Base-by-base conservation (phyloP, 2,797 vertebrate genomes). In the Crenuchus spilurus region DNA sequence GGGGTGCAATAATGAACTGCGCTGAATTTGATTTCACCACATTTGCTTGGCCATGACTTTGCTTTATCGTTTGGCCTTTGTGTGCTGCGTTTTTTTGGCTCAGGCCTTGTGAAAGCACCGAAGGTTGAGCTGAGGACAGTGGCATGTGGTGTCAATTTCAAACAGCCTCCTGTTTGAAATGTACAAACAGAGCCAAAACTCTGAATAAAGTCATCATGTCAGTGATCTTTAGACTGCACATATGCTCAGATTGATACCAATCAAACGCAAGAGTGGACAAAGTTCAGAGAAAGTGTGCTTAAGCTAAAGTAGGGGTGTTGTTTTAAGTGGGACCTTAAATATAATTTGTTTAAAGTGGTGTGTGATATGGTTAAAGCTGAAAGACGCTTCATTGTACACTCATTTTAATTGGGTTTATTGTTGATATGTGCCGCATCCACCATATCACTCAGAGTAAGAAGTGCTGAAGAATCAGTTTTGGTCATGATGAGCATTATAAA, bases 21-120 rank as follows among this genome's bases (percentile, higher is more conserved):
- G 75, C 73, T 78, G 82, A 78, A 79, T 85, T 88, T 88, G 79
- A 82, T 88, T 88, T 78, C 82, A 81, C 84, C 78, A 77, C 83
- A 82, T 84, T 82, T 78, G 72, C 77, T 84, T 24, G 74, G 83
- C 81, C 22, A 7, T 68, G 16, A 78, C 28, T 35, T 62, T 39
- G 33, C 54, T 69, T 64, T 72, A 75, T 67, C 51, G 46, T 72
- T 68, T 68, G 70, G 18, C 51, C 69, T 78, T 72, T 52, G 68
- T 57, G 51, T 30, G 20, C 16, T 65, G 65, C 22, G 51, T 2
- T 24, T 69, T 63, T 69, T 63, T 11, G 10, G 11, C 22, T 22
- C 48, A 11, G 18, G 44, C 57, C 44, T 60, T 52, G 22, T 52
- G 33, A 69, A 61, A 35, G 28, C 9, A 20, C 16, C n/a, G 52